Base-by-base conservation (phyloP, 2,113 vertebrate species). In the Scolopax mira region DNA sequence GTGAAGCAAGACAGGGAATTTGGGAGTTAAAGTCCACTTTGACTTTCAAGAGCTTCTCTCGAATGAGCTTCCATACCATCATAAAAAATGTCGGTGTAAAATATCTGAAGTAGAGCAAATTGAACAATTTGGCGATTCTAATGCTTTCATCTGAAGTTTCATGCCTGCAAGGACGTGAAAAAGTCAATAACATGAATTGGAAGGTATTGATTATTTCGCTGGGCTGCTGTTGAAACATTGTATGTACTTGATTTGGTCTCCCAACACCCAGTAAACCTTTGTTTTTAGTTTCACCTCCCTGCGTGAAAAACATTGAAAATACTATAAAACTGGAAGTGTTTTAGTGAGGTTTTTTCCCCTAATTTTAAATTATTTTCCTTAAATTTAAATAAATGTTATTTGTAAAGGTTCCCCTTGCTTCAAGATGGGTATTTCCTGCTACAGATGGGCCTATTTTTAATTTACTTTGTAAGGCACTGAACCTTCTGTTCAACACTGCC, bases 171-270 rank as follows among this genome's bases (percentile, higher is more conserved):
- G 88, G 89, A 72, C 80, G 87, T 79, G 90, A 80, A 72, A 28
- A 93, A 95, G 89, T 97, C 97, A 91, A 95, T 97, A 94, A 61
- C 18, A 9, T 85, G 92, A 97, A 96, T 95, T 92, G 96, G 90
- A 94, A 90, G 82, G 55, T 92, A 97, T 97, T 57, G 96, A 97
- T 96, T 94, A 61, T 94, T 97, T 97, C 5, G 4, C 90, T 55
- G 57, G 77, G 88, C 70, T 89, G 81, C 94, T 95, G 72, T 79
- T 93, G 84, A 86, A 87, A 65, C 87, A 88, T 93, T 61, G 1
- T 30, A 39, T 33, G 66, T 10, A 22, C 70, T 91, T 81, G 89
- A 91, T 97, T 92, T 91, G 85, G 86, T 92, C 84, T 93, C 90
- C 78, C 88, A 92, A 55, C 48, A 65, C 65, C 70, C 31, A n/a